A percentile compares a stretch with the other conserved stretches of the same genome.
phyloP scores from a whole-genome alignment of 2,888 invertebrate genomes.

The Laothoe populi region DNA sequence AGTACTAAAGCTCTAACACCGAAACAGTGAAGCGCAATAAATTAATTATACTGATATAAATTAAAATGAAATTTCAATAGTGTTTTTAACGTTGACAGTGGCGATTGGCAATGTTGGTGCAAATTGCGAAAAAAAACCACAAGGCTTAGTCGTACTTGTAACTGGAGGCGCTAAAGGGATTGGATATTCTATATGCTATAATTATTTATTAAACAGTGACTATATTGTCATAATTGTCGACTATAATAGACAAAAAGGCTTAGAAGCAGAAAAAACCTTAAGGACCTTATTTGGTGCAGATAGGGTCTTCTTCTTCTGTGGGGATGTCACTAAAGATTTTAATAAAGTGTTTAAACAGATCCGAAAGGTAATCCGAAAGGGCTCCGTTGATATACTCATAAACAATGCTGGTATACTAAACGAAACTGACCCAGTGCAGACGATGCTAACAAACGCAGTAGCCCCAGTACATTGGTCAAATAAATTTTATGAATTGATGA shows the following conservation, averaged over 20 bases:
- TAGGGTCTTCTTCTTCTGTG: conserved; percentile 70
- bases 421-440: conserved; percentile 42
- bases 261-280: conserved; percentile 60
- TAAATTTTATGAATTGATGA: conserved; percentile 79
- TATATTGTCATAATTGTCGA: conserved; percentile 44
- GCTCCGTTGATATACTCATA: conserved; percentile 66
- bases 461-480: conserved; percentile 59
- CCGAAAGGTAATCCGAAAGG: too few species aligned
- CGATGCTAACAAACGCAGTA: conserved; percentile 56
- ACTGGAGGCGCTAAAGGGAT: conserved; percentile 82
- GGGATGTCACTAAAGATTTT: conserved; percentile 76
- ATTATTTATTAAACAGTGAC: conserved; percentile 66
- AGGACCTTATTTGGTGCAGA: conserved; percentile 66
- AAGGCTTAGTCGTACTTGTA: conserved; percentile 24
- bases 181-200: conserved; percentile 67
- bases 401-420: conserved; percentile 68
- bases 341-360: conserved; percentile 58
- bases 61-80: too few species aligned
- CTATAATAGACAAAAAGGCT: conserved; percentile 45
- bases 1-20: too few species aligned
- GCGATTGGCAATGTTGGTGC: neutral
- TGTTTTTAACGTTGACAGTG: too few species aligned
- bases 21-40: too few species aligned
- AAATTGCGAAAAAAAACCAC: too few species aligned
- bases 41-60: too few species aligned